Evolutionary conservation across 2,113 vertebrate genomes (phyloP), one percentile per base, ranked within the genome.

Genomic region (Sakesphorus luctuosus): DNA sequence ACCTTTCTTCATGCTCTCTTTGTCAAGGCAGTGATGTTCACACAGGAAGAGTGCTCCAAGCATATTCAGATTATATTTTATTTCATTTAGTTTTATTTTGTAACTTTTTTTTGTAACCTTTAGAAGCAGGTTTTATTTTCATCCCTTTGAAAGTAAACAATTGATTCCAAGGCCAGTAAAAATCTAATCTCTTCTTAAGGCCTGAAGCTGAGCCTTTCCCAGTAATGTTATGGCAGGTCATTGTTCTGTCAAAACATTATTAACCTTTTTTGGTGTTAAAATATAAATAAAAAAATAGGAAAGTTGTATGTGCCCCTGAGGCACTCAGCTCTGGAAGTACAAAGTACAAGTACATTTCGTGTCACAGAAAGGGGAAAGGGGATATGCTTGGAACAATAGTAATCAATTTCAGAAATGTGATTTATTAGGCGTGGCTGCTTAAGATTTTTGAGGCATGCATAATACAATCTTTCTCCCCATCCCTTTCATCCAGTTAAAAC

Each of bases 401-500:
- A 65, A 73, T 84, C 65, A 52, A 19, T 95, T 96, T 97, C 65
- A 87, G 69, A 96, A 95, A 72, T 53, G 19, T 75, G 53, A 84
- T 92, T 93, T 96, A 94, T 87, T 81, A 53, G 23, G 28, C 25
- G 8, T 58, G 56, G 28, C 73, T 87, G 18, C 17, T 76, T 97
- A 78, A 92, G 81, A 81, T 86, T 96, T 96, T 93, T 89, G 65
- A 94, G 66, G 82, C 59, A 17, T 61, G n/a, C 5, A 28, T 55
- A 86, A 86, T 67, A 74, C 68, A 87, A 17, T 92, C 82, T 93
- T 95, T 94, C 55, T 79, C 26, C 25, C 46, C 7, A 17, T 49
- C 13, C 53, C 36, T 44, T 94, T 84, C 65, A 40, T 36, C 20
- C 35, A 75, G 79, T 92, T 89, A 75, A 84, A 84, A 68, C 6